Evolutionary conservation across 2,797 vertebrate species (phyloP).

Genomic region (Naso thynnoides): DNA sequence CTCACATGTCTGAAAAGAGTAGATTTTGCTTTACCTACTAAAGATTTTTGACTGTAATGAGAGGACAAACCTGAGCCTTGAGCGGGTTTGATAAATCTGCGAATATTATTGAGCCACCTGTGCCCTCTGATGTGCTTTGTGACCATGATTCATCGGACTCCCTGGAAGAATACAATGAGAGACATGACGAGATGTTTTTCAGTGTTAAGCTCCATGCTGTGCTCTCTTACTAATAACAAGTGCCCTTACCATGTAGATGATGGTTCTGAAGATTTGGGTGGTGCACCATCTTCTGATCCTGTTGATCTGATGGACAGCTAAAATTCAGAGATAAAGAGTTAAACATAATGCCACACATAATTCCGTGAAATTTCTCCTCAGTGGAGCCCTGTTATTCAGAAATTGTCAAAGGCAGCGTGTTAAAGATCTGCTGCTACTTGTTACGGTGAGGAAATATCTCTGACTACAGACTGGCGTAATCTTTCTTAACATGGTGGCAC

Average conservation of each 20-base stretch:
- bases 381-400: background rate
- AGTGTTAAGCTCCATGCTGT: background rate
- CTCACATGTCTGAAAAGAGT: too few species aligned
- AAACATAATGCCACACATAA: background rate
- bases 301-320: constrained; percentile 8
- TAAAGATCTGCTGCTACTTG: background rate
- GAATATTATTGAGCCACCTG: constrained; percentile 26
- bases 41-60: background rate
- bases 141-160: background rate
- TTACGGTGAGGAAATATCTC: too few species aligned
- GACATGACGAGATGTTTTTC: background rate
- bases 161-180: constrained; percentile 23
- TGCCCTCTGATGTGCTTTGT: background rate
- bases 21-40: background rate
- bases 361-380: background rate
- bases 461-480: background rate
- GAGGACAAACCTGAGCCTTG: constrained; percentile 28
- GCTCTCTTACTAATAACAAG: background rate
- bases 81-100: constrained; percentile 7
- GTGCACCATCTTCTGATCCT: background rate
- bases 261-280: background rate
- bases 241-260: background rate
- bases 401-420: too few species aligned
- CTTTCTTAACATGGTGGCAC: background rate
- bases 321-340: background rate